Percentiles rank a stretch among this genome's conserved stretches.
phyloP scores from a whole-genome alignment of 2,113 vertebrate species.

The Cichladusa arquata region DNA sequence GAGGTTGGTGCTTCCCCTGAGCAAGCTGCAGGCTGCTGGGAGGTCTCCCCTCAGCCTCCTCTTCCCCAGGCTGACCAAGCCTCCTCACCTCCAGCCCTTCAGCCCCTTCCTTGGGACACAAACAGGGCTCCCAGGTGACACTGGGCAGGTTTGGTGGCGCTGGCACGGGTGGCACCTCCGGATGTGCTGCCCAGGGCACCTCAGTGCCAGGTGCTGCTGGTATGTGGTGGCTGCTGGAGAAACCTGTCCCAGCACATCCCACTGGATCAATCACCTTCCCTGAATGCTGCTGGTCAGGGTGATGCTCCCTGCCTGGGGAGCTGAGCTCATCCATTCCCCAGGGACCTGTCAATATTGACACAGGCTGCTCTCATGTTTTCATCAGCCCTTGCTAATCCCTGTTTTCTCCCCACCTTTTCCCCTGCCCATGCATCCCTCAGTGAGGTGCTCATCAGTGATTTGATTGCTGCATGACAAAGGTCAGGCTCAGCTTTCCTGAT shows the following conservation, averaged over 20 bases:
- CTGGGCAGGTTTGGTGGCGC: background rate
- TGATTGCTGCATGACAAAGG: background rate
- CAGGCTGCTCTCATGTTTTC: background rate
- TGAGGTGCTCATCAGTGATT: background rate
- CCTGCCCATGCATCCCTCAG: background rate
- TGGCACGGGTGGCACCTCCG: rapidly evolving
- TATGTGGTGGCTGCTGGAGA: background rate
- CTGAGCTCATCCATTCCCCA: background rate
- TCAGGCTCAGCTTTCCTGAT: rapidly evolving
- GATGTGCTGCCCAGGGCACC: background rate
- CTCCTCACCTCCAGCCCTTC: background rate
- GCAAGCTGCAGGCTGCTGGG: background rate
- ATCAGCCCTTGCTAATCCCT: background rate
- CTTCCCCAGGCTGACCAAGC: background rate
- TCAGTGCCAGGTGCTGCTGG: background rate
- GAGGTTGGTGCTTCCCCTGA: background rate
- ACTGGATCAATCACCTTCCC: background rate
- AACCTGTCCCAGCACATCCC: background rate
- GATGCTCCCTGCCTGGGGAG: background rate
- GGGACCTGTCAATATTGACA: background rate
- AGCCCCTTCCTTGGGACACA: background rate
- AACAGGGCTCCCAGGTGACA: background rate
- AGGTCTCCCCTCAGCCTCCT: background rate
- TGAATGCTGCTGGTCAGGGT: background rate
- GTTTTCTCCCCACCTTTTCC: background rate